Percentiles rank a stretch among this genome's conserved stretches.
phyloP scores from a whole-genome alignment of 2,113 vertebrate genomes.

The Colaptes auratus region DNA sequence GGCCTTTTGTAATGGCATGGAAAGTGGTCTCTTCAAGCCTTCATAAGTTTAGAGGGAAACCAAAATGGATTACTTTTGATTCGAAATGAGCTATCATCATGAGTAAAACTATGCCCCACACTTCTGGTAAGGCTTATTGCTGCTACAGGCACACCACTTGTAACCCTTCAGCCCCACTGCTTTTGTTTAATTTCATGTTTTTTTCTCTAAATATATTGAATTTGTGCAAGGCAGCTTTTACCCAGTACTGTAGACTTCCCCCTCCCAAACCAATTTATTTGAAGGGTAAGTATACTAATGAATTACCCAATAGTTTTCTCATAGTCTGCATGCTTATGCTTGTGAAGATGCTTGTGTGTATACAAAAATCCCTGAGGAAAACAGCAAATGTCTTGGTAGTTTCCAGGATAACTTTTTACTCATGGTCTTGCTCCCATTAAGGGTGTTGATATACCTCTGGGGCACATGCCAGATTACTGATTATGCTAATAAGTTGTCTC shows the following conservation, averaged over 20 bases:
- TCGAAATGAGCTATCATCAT: not conserved
- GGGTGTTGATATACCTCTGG: not conserved
- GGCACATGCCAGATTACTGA: not conserved
- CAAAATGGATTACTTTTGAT: not conserved
- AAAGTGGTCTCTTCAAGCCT: not conserved
- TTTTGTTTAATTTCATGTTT: not conserved
- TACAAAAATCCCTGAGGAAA: constrained; percentile 17
- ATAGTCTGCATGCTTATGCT: not conserved
- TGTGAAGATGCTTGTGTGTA: not conserved
- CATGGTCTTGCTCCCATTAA: not conserved
- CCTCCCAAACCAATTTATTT: not conserved
- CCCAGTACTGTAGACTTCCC: not conserved
- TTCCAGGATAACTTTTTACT: not conserved
- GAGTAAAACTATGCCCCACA: not conserved
- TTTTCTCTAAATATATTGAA: not conserved
- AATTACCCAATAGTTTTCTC: not conserved
- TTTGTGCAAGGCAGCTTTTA: not conserved
- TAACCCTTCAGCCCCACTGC: not conserved
- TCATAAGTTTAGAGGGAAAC: not conserved
- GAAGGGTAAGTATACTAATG: not conserved
- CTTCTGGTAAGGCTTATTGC: not conserved
- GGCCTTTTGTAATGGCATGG: not conserved
- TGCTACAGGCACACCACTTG: not conserved
- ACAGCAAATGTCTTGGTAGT: not conserved
- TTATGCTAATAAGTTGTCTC: not conserved